Evolutionary conservation across 1,140 invertebrate genomes (phyloP).

Genomic region (Leptestheria dahalacensis): DNA sequence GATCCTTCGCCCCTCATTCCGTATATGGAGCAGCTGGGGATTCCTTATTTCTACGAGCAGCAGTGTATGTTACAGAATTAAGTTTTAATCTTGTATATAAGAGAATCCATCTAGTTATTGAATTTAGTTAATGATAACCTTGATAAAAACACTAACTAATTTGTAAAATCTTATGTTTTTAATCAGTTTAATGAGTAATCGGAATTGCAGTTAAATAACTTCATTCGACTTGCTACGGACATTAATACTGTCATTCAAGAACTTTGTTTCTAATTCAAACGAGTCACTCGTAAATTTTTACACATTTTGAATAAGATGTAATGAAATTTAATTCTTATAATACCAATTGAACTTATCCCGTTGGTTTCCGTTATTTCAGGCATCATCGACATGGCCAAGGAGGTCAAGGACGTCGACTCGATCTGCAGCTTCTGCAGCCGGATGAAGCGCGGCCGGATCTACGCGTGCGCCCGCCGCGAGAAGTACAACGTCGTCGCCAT

Average conservation of each 20-base stretch:
- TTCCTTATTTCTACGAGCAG: slow-evolving; percentile 57
- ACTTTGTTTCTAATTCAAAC: no score
- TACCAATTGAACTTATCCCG: no score
- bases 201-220: no score
- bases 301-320: no score
- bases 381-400: slow-evolving; percentile 34
- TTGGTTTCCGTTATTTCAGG: slow-evolving; percentile 26
- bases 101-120: neutral
- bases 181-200: neutral
- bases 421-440: slow-evolving; percentile 53
- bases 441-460: slow-evolving; percentile 54
- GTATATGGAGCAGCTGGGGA: slow-evolving; percentile 46
- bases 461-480: slow-evolving; percentile 52
- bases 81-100: no score
- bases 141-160: no score
- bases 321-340: no score
- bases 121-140: neutral
- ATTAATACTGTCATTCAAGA: no score
- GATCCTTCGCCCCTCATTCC: slow-evolving; percentile 48
- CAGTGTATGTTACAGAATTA: slow-evolving; percentile 28
- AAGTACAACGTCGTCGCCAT: slow-evolving; percentile 72
- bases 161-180: slow-evolving; percentile 4
- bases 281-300: no score
- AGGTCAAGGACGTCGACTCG: slow-evolving; percentile 30
- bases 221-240: no score